These are phyloP conservation scores for Hippoglossus stenolepis DNA, from an alignment of 2,113 vertebrate species.

Conservation along the genomic window DNA sequence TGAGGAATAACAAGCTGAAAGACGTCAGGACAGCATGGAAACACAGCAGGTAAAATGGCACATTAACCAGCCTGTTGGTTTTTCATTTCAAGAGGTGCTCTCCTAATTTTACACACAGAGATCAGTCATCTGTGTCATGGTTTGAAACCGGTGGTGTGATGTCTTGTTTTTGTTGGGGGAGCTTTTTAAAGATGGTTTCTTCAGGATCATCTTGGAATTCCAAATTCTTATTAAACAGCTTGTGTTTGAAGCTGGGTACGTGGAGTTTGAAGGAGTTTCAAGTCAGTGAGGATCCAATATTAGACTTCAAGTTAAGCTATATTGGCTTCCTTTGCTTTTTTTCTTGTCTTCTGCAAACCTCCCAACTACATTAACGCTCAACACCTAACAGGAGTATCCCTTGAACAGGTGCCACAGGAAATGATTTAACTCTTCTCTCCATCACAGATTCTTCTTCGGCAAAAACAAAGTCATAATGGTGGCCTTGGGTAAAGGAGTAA, in stretches of 20 bases:
- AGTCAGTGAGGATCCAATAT: too few species aligned
- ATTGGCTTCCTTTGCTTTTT: too few species aligned
- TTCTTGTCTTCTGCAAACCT: background rate
- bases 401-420: background rate
- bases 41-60: conserved; percentile 90
- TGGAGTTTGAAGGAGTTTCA: too few species aligned
- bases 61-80: rapidly evolving
- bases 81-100: too few species aligned
- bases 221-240: background rate
- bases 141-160: background rate
- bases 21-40: conserved; percentile 95
- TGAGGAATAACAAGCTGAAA: conserved; percentile 97
- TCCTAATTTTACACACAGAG: too few species aligned
- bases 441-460: conserved; percentile 93
- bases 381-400: background rate
- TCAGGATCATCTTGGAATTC: background rate
- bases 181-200: background rate
- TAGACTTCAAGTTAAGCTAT: too few species aligned
- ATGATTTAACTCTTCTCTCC: background rate
- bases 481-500: conserved; percentile 89
- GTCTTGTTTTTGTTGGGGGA: background rate
- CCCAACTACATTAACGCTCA: background rate
- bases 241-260: background rate
- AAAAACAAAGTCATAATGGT: conserved; percentile 99
- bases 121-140: too few species aligned